Base-by-base conservation (phyloP, 2,797 vertebrate genomes). In the Melanotaenia nigrans region DNA sequence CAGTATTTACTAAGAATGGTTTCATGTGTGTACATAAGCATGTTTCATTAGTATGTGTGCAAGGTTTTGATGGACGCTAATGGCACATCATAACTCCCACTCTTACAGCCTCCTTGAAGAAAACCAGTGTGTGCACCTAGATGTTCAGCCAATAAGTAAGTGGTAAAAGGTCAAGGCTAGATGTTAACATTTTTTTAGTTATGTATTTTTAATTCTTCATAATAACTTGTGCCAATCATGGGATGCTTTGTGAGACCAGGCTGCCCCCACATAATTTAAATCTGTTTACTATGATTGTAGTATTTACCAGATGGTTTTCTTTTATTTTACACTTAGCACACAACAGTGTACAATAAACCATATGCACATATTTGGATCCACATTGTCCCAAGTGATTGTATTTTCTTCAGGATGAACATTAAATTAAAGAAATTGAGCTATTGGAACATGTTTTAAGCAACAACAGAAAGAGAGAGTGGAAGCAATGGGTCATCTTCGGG, bases 341-440 rank as follows among this genome's bases (percentile, higher is more conserved):
- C 22, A 36, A 83, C 60, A 66, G 58, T 35, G 28, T 64, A 62
- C 75, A 79, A 56, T 78, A 71, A 71, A 38, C 30, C 22, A 66
- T 58, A 83, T 49, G 38, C 40, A 83, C 83, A 78, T 84, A 85
- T 79, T 67, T 68, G 59, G 65, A 77, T 51, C 53, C 30, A 53
- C 30, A 42, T 77, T 73, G 18, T 22, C 49, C 53, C 58, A 72
- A 36, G 16, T 33, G 10, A 47, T 59, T 78, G 64, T 65, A 55
- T 6, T 68, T 4, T 4, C 51, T 45, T 40, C 24, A 30, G 22
- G 1, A 32, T 33, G 18, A 73, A 32, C 18, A 22, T 3, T 9
- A 58, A 32, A 18, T 58, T 22, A 61, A 3, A 5, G 16, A 22
- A n/a, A 25, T 10, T 49, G 55, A 62, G 60, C 65, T 12, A 25